A percentile compares a stretch with the other conserved stretches of the same genome.
These are phyloP conservation scores for Drosophila mayaguana DNA, from an alignment of 2,888 invertebrate species.

Conservation along the genomic window DNA sequence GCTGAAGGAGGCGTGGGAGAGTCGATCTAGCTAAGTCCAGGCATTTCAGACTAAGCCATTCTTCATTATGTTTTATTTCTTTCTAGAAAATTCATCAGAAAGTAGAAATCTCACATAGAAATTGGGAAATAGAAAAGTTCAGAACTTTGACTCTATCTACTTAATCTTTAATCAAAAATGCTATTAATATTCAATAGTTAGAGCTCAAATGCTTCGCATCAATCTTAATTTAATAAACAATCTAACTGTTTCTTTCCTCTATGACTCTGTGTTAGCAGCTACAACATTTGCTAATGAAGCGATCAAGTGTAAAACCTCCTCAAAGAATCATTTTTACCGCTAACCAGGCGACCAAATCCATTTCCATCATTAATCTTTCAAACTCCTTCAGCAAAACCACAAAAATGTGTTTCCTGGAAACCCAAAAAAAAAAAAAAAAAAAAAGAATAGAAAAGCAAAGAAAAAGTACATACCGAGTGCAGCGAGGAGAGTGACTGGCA, in stretches of 20 bases:
- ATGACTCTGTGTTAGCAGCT: neutral
- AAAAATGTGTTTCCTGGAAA: constrained; percentile 48
- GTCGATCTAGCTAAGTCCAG: too few species aligned
- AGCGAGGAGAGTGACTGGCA: neutral
- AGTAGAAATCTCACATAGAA: too few species aligned
- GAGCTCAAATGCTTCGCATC: neutral
- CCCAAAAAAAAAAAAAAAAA: constrained; percentile 2
- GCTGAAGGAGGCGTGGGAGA: too few species aligned
- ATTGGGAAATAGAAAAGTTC: neutral
- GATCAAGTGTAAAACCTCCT: constrained; percentile 30
- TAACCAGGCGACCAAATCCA: constrained; percentile 28
- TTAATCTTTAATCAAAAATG: neutral
- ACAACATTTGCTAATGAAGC: constrained; percentile 42
- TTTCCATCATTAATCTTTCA: constrained; percentile 61
- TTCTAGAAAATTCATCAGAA: too few species aligned
- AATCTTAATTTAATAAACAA: neutral
- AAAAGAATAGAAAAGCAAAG: constrained; percentile 20
- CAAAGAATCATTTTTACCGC: constrained; percentile 36
- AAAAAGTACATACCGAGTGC: constrained; percentile 2
- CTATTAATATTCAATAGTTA: neutral
- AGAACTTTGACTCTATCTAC: neutral
- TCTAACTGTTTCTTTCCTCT: neutral
- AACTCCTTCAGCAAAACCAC: constrained; percentile 33
- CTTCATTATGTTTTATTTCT: too few species aligned
- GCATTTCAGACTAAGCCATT: too few species aligned